Conservation (phyloP, 1,140 invertebrate species). For the Macrobrachium nipponense region DNA sequence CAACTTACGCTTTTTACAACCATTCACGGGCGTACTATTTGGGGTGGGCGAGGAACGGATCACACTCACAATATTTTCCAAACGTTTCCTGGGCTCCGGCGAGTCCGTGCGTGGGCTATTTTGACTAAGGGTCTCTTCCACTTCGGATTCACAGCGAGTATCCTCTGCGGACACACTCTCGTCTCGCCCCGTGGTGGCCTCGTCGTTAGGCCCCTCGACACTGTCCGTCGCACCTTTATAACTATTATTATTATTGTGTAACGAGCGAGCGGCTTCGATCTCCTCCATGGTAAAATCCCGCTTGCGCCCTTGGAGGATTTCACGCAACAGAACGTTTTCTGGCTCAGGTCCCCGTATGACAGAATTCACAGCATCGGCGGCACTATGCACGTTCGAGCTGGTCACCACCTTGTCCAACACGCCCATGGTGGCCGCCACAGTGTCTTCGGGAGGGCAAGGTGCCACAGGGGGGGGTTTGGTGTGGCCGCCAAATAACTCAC, state of each 20-base stretch:
- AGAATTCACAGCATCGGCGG: slow-evolving; percentile 58
- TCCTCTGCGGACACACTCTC: slow-evolving; percentile 75
- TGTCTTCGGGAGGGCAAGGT: slow-evolving; percentile 59
- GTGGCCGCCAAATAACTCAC: slow-evolving; percentile 63
- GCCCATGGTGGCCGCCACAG: slow-evolving; percentile 54
- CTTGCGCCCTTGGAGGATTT: slow-evolving; percentile 70
- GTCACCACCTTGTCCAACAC: slow-evolving; percentile 61
- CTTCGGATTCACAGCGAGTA: slow-evolving; percentile 73
- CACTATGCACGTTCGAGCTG: slow-evolving; percentile 56
- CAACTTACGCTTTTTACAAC: slow-evolving; percentile 95
- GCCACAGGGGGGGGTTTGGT: slow-evolving; percentile 55
- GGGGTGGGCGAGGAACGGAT: slow-evolving; percentile 85
- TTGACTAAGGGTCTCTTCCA: slow-evolving; percentile 68
- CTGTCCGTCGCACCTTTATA: slow-evolving; percentile 76
- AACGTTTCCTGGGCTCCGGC: slow-evolving; percentile 79
- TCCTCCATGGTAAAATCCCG: slow-evolving; percentile 62
- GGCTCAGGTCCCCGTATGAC: slow-evolving; percentile 62
- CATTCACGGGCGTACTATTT: slow-evolving; percentile 73
- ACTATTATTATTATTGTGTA: slow-evolving; percentile 65
- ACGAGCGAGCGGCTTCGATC: slow-evolving; percentile 54
- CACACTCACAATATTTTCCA: slow-evolving; percentile 93
- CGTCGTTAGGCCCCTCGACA: slow-evolving; percentile 65
- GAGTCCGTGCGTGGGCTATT: slow-evolving; percentile 69
- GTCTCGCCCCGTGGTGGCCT: slow-evolving; percentile 68
- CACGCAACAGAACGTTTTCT: slow-evolving; percentile 69